Evolutionary conservation across 35 echinoderm and acorn worm genomes (phyloP), one percentile per base, ranked within the genome.

Genomic region (Stichopus chloronotus): DNA sequence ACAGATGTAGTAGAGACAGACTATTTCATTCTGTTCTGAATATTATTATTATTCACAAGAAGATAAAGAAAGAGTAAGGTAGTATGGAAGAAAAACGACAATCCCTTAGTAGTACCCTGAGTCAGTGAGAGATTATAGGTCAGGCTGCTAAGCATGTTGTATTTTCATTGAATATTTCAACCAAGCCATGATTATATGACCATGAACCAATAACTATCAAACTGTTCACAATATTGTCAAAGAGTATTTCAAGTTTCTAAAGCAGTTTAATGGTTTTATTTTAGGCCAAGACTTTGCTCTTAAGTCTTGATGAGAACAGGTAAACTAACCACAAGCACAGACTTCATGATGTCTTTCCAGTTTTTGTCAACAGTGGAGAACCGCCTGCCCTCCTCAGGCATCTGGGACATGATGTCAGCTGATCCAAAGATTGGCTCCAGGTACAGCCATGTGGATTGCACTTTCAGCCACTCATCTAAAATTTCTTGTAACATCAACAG

Each of bases 341-440:
- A 91, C 68, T 99, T 99, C 97, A 99, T 99, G 94, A 99, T 99
- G 72, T 99, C 97, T 76, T 94, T 96, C 97, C 97, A 99, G 92
- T 99, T 99, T 87, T 99, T 99, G 89, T 99, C 97, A 0, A 99
- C 97, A 8, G 97, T 96, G 54, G 97, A 57, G 90, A 99, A 99
- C 63, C 97, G 92, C 11, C 97, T 74, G 7, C 97, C 97, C 63
- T 99, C 97, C 85, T 99, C 97, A 12, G 97, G 97, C 97, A 99
- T 99, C 79, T 99, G 97, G 7, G 97, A 94, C 97, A 99, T 99
- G 92, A 99, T 99, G 90, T 99, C 97, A 12, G 97, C 95, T n/a
- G 97, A 99, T 83, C 97, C 96, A 78, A 99, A 99, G 95, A 99
- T 99, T 25, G 97, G 97, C 53, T 99, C 97, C 69, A 99, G 95